phyloP scores from a whole-genome alignment of 2,113 vertebrate species.

The Scortum barcoo region DNA sequence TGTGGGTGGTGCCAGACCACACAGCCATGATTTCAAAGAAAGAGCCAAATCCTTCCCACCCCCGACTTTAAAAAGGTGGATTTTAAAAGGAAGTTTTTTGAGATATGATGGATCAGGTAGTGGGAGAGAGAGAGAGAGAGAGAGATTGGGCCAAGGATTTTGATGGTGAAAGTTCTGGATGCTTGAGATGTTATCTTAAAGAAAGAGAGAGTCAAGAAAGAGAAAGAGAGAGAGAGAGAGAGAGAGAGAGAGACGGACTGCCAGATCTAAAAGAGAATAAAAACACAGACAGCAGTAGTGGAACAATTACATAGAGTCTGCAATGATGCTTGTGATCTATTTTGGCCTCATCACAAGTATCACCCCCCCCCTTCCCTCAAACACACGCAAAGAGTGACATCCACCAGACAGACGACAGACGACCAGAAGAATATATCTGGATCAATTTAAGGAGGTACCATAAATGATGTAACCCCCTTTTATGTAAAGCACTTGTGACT shows the following conservation, averaged over 20 bases:
- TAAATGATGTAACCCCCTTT: conserved; percentile 66
- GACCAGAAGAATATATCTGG: conserved; percentile 52
- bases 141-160: background rate
- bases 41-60: conserved; percentile 12
- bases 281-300: conserved; percentile 49
- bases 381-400: conserved; percentile 27
- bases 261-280: conserved; percentile 40
- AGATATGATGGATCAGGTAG: conserved; percentile 15
- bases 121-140: no score
- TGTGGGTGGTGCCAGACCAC: conserved; percentile 70
- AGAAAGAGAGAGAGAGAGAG: conserved; percentile 22
- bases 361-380: background rate
- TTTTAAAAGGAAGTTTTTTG: background rate
- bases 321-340: conserved; percentile 62
- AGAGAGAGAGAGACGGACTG: conserved; percentile 36
- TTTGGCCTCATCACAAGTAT: conserved; percentile 48
- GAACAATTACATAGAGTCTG: conserved; percentile 45
- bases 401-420: conserved; percentile 40
- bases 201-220: conserved; percentile 10
- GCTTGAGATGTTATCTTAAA: conserved; percentile 23
- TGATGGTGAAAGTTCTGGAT: conserved; percentile 15
- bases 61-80: conserved; percentile 13
- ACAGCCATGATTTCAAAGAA: conserved; percentile 57
- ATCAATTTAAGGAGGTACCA: conserved; percentile 48
- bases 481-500: conserved; percentile 34